phyloP scores from a whole-genome alignment of 2,888 invertebrate species.

The Keiferia lycopersicella region DNA sequence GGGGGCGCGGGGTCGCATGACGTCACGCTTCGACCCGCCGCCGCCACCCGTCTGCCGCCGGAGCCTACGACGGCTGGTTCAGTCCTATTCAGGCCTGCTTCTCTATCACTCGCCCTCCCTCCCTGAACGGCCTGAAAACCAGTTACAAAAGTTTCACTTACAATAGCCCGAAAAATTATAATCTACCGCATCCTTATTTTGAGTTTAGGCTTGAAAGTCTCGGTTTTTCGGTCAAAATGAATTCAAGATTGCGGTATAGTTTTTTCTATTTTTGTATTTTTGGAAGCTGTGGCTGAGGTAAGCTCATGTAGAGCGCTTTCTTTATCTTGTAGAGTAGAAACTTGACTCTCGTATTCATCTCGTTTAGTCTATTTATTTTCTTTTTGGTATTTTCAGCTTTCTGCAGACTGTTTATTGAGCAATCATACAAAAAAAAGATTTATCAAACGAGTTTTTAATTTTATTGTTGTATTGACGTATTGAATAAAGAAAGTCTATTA shows the following conservation, averaged over 20 bases:
- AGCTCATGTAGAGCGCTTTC: conserved; percentile 30
- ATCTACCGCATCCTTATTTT: neutral
- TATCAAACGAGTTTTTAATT: no score
- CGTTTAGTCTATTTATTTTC: neutral
- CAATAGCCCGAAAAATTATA: neutral
- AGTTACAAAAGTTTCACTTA: conserved; percentile 23
- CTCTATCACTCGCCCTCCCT: conserved; percentile 54
- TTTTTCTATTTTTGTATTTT: conserved; percentile 35
- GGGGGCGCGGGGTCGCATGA: conserved; percentile 49
- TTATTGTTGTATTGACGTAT: no score
- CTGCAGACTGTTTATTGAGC: neutral
- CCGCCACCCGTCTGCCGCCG: conserved; percentile 67
- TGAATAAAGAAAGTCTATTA: no score
- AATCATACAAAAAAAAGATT: neutral
- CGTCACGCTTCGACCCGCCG: conserved; percentile 71
- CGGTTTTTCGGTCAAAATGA: conserved; percentile 29
- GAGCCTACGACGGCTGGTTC: conserved; percentile 46
- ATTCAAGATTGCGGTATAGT: conserved; percentile 29
- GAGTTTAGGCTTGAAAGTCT: neutral
- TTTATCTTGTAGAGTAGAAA: conserved; percentile 30
- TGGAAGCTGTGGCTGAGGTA: conserved; percentile 47
- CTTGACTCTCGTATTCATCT: neutral
- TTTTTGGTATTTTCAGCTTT: neutral
- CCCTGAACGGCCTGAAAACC: conserved; percentile 21
- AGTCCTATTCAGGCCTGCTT: conserved; percentile 57